These are phyloP conservation scores for Heliothis virescens DNA, from an alignment of 1,140 invertebrate species.

Conservation along the genomic window DNA sequence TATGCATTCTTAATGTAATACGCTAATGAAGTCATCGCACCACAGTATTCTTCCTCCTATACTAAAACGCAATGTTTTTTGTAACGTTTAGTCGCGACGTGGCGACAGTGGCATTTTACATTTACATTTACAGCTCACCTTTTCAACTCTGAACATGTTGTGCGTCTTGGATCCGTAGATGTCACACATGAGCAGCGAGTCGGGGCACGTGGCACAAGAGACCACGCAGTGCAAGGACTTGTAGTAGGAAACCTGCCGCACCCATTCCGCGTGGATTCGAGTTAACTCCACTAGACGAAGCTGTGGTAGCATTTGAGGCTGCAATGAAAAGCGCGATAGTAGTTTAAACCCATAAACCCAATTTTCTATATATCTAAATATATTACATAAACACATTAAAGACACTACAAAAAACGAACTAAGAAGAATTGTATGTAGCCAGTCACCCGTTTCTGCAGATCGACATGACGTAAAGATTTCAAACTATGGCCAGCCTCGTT, in stretches of 20 bases:
- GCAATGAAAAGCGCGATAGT: background rate
- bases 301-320: constrained; percentile 75
- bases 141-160: constrained; percentile 75
- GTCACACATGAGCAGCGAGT: constrained; percentile 78
- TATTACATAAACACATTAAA: no score
- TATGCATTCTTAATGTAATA: no score
- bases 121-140: constrained; percentile 62
- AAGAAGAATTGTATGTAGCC: no score
- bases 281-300: constrained; percentile 85
- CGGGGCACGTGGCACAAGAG: constrained; percentile 83
- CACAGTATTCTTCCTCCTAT: no score
- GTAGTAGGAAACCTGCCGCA: constrained; percentile 89
- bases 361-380: no score
- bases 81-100: no score
- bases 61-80: no score
- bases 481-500: constrained; percentile 87
- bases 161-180: constrained; percentile 73
- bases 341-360: no score
- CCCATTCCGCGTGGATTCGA: constrained; percentile 88
- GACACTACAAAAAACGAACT: background rate
- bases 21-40: no score
- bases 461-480: constrained; percentile 86
- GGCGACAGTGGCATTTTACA: no score
- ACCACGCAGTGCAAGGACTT: constrained; percentile 85
- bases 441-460: constrained; percentile 83